Evolutionary conservation across 2,888 invertebrate species (phyloP).

Genomic region (Nowickia ferox): DNA sequence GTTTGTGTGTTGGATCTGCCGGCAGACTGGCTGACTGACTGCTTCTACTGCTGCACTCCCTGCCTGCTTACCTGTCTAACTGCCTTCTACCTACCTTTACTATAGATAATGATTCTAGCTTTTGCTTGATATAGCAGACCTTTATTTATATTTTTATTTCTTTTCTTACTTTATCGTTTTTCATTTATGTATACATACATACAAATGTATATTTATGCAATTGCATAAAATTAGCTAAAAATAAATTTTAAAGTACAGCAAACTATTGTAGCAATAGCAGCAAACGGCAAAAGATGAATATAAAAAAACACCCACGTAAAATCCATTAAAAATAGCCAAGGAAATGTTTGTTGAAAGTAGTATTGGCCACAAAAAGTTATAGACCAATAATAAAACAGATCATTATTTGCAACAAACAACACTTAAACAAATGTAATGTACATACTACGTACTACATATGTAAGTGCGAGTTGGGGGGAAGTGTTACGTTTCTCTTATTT

Average conservation of each 20-base stretch:
- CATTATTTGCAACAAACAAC: constrained; percentile 32
- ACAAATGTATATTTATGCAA: constrained; percentile 29
- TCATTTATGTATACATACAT: too few species aligned
- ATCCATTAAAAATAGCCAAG: constrained; percentile 38
- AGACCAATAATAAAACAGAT: constrained; percentile 28
- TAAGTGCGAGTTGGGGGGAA: constrained; percentile 7
- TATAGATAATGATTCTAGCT: constrained; percentile 43
- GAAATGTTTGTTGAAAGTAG: constrained; percentile 44
- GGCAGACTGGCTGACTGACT: constrained; percentile 52
- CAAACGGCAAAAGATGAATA: constrained; percentile 14
- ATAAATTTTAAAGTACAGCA: constrained; percentile 41
- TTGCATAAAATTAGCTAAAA: constrained; percentile 62
- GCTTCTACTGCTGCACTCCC: neutral
- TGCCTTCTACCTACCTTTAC: constrained; percentile 2
- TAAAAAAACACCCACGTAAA: constrained; percentile 51
- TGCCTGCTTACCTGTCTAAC: constrained; percentile 26
- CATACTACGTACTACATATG: neutral
- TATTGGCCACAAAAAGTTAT: constrained; percentile 12
- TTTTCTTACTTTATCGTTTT: neutral
- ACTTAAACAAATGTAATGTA: neutral
- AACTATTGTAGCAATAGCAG: neutral
- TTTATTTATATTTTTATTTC: constrained; percentile 31
- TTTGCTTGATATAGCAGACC: constrained; percentile 50
- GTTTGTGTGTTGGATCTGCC: constrained; percentile 35
- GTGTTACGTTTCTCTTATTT: neutral